A percentile compares a stretch with the other conserved stretches of the same genome.
phyloP scores from a whole-genome alignment of 2,888 invertebrate species.

The Ectemnius lituratus region DNA sequence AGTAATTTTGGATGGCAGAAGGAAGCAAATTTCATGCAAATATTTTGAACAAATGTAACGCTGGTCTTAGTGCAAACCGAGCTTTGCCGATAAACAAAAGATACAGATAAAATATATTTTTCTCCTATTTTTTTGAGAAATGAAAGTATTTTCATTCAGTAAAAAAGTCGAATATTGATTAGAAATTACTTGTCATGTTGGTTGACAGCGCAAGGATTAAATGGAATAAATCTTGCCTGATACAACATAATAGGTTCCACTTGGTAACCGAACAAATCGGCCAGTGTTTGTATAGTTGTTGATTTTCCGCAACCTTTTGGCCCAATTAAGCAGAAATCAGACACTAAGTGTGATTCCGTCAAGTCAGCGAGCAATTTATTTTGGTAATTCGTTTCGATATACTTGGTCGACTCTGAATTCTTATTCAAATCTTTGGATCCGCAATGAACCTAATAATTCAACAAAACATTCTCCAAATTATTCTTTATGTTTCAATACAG shows the following conservation, averaged over 20 bases:
- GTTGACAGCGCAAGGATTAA: no score
- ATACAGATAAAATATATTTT: no score
- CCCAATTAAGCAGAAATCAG: conserved; percentile 94
- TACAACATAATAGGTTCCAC: conserved; percentile 94
- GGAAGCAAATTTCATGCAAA: no score
- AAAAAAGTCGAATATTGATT: no score
- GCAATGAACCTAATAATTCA: conserved; percentile 67
- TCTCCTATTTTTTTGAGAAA: no score
- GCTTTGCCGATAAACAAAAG: no score
- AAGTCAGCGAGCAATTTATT: conserved; percentile 87
- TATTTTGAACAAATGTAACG: no score
- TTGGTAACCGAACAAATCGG: conserved; percentile 87
- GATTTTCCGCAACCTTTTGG: conserved; percentile 96
- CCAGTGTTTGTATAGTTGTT: conserved; percentile 87
- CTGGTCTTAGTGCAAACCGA: no score
- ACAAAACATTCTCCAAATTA: neutral
- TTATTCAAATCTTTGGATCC: conserved; percentile 57
- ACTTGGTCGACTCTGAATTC: conserved; percentile 65
- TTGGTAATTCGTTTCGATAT: conserved; percentile 88
- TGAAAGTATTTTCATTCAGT: no score
- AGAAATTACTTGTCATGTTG: no score
- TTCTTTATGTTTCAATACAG: neutral
- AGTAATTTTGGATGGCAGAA: no score
- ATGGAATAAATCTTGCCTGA: conserved; percentile 79
- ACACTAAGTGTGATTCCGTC: conserved; percentile 87